Conservation (phyloP, 2,113 vertebrate genomes). For the Leptocoma aspasia region DNA sequence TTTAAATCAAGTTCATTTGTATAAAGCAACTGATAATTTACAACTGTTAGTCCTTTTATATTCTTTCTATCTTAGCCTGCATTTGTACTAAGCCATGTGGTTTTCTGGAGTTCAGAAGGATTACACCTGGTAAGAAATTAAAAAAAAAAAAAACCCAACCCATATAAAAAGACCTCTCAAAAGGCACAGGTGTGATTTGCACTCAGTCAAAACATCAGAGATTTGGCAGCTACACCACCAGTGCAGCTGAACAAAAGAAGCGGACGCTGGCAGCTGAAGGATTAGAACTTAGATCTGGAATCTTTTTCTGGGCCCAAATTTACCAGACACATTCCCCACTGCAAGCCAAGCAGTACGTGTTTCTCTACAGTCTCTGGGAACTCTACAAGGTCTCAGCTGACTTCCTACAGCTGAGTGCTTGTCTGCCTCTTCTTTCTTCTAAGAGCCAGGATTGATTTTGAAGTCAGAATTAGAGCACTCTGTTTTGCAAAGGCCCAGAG, state of each 20-base stretch:
- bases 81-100: not conserved
- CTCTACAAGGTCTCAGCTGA: not conserved
- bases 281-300: not conserved
- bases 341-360: not conserved
- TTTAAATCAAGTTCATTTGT: not conserved
- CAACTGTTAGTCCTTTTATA: not conserved
- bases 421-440: not conserved
- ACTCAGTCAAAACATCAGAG: not conserved
- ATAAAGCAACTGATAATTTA: not conserved
- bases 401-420: not conserved
- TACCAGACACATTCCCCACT: not conserved
- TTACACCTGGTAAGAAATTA: not conserved
- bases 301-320: not conserved
- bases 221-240: not conserved
- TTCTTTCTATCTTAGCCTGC: not conserved
- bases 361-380: not conserved
- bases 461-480: not conserved
- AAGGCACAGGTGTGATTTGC: not conserved
- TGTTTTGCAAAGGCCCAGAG: not conserved
- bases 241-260: not conserved
- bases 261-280: accelerated
- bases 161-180: not conserved
- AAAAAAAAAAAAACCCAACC: not conserved
- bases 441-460: not conserved
- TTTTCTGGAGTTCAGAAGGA: not conserved